Conservation (phyloP, 1,140 invertebrate genomes). For the Apocrypta bakeri region DNA sequence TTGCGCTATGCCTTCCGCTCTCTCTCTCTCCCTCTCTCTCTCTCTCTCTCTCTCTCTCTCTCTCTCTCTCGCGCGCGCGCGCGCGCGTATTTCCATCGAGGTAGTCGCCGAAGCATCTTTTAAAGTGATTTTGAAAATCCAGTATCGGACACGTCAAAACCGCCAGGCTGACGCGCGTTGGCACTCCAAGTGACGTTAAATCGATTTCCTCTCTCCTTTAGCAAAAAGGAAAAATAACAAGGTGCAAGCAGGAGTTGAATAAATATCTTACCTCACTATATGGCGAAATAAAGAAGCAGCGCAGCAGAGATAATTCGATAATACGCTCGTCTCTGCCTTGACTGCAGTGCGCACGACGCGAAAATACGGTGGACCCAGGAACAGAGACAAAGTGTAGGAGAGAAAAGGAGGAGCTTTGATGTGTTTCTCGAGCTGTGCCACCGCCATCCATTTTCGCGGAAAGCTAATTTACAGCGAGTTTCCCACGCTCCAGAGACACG, state of each 20-base stretch:
- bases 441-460: conserved; percentile 58
- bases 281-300: neutral
- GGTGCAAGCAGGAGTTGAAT: neutral
- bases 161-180: no score
- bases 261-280: neutral
- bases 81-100: neutral
- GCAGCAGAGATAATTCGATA: neutral
- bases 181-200: neutral
- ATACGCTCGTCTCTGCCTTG: neutral
- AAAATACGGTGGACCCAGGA: neutral
- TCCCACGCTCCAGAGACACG: conserved; percentile 56
- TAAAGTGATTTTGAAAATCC: conserved; percentile 35
- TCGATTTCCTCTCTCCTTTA: neutral
- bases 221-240: neutral
- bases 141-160: conserved; percentile 7
- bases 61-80: no score
- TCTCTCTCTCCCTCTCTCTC: neutral
- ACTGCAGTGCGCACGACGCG: no score
- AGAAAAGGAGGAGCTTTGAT: conserved; percentile 28
- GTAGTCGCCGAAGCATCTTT: neutral
- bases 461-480: conserved; percentile 67
- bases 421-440: conserved; percentile 23
- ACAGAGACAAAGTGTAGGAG: neutral
- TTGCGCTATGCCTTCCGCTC: neutral
- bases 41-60: neutral